Percentiles rank a stretch among this genome's conserved stretches.
Conservation (phyloP, 2,113 vertebrate genomes). For the human region DNA sequence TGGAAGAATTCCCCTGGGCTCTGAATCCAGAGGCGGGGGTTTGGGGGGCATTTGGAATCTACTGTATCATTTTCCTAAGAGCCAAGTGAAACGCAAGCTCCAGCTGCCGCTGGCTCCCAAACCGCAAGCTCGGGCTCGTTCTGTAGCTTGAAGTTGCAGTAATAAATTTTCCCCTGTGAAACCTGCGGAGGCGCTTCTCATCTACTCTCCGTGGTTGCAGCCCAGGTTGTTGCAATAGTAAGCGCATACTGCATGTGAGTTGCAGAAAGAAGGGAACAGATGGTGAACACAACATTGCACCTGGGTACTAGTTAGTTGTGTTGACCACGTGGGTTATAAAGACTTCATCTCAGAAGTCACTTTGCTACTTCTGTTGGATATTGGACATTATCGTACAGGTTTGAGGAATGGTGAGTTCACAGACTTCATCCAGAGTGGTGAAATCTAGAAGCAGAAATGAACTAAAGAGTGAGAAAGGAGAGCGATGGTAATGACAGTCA, state of each 20-base stretch:
- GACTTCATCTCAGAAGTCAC: not conserved
- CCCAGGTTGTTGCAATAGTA: rapidly evolving
- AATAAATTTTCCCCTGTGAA: not conserved
- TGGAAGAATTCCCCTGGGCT: not conserved
- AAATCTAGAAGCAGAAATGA: not conserved
- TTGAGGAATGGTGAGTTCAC: not conserved
- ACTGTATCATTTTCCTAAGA: not conserved
- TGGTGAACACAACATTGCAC: rapidly evolving
- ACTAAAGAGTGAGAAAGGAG: not conserved
- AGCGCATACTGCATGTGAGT: not conserved
- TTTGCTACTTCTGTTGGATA: rapidly evolving
- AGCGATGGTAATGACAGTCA: rapidly evolving
- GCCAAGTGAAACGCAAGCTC: not conserved
- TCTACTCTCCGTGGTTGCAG: not conserved
- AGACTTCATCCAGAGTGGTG: not conserved
- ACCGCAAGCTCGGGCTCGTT: not conserved
- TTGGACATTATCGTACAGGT: not conserved
- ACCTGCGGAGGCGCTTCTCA: not conserved
- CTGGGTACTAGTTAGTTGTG: rapidly evolving
- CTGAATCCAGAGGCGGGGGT: not conserved
- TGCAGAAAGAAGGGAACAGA: not conserved
- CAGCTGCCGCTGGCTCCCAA: not conserved
- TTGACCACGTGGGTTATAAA: rapidly evolving
- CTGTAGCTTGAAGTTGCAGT: not conserved
- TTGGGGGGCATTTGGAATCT: not conserved